Base-by-base conservation (phyloP, 2,113 vertebrate species). In the Cottus gobio region DNA sequence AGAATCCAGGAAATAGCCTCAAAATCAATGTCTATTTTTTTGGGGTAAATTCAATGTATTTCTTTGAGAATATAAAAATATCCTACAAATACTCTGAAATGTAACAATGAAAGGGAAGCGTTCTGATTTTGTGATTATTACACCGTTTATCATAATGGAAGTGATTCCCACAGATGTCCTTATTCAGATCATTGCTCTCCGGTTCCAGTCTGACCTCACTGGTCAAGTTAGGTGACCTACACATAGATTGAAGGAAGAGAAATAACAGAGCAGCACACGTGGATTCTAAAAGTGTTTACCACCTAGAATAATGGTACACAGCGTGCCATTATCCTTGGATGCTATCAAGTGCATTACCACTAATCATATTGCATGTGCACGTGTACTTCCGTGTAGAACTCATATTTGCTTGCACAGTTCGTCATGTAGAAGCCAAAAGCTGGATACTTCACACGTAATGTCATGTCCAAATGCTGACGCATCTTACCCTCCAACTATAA, bases 61-160 rank as follows among this genome's bases (percentile, higher is more conserved):
- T 72, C 3, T 68, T 4, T n/a, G 22, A 28, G n/a, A n/a, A n/a
- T 48, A 48, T 5, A 22, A 13, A 20, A 46, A 18, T 1, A 26
- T 66, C 8, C 24, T 36, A 18, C 9, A 7, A 15, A 69, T 44
- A 0, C 30, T 58, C 12, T 58, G 2, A 46, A 20, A 4, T 63
- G 10, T 15, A 57, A 60, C 13, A 60, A 34, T 16, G 4, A 79
- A 52, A 20, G 9, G 3, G 24, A 24, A 54, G 7, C 1, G 15
- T 10, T 46, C 7, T 0, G 39, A 2, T 44, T 58, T 4, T 26
- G 20, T 16, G 76, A 2, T 57, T 65, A 89, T 85, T 88, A 93
- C 91, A 89, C 66, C 84, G 80, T 7, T 75, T 73, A 63, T 93
- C 83, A 85, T 92, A 93, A 16, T 89, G 71, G 64, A 93, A 90